Evolutionary conservation across 2,797 vertebrate species (phyloP).

Genomic region (Alosa sapidissima): DNA sequence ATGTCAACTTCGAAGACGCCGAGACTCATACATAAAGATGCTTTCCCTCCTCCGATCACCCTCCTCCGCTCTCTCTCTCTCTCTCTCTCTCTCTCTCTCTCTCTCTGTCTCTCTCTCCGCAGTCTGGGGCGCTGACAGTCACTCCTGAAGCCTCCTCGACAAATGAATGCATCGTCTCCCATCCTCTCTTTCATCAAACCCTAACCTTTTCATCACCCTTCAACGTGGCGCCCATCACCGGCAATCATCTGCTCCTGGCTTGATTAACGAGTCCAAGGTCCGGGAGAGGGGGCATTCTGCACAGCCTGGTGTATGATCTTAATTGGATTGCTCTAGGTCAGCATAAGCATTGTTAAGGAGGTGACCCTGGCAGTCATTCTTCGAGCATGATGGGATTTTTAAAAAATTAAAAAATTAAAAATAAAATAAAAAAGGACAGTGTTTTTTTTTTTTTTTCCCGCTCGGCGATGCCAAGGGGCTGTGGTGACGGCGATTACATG

Average conservation of each 20-base stretch:
- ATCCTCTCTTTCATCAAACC: slow-evolving; percentile 64
- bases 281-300: slow-evolving; percentile 40
- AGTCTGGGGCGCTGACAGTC: slow-evolving; percentile 47
- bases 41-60: neutral
- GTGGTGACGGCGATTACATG: neutral
- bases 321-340: slow-evolving; percentile 51
- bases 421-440: neutral
- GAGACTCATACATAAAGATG: slow-evolving; percentile 74
- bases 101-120: slow-evolving; percentile 32
- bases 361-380: slow-evolving; percentile 39
- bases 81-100: slow-evolving; percentile 7
- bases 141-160: slow-evolving; percentile 60
- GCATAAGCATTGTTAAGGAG: slow-evolving; percentile 38
- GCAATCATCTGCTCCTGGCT: slow-evolving; percentile 63
- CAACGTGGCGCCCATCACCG: slow-evolving; percentile 62
- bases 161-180: slow-evolving; percentile 66
- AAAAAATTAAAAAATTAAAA: neutral
- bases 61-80: neutral
- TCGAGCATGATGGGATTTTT: slow-evolving; percentile 1
- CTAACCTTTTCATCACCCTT: slow-evolving; percentile 71
- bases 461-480: too few species aligned
- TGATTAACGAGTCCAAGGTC: slow-evolving; percentile 60
- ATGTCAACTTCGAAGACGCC: slow-evolving; percentile 27
- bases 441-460: too few species aligned
- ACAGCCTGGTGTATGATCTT: slow-evolving; percentile 38